Conservation (phyloP, 2,113 vertebrate species). For the Struthidea cinerea region DNA sequence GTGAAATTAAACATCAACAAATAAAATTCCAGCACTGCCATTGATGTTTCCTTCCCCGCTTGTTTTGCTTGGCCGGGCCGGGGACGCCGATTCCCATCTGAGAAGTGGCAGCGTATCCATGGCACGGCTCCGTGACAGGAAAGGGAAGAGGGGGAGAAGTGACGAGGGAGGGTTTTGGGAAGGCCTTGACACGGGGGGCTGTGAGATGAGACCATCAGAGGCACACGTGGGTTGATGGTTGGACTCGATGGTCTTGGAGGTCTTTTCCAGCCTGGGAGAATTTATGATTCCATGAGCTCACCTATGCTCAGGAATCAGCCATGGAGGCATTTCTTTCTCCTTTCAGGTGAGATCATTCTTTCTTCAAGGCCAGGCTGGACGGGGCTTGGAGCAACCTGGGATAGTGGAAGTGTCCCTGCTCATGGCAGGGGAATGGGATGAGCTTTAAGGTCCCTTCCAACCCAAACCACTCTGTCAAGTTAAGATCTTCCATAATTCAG, state of each 20-base stretch:
- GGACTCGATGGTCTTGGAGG: not conserved
- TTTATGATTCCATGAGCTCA: not conserved
- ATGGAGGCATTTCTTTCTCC: not conserved
- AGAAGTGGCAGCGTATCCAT: not conserved
- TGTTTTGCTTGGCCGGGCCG: not conserved
- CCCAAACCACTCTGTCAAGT: not conserved
- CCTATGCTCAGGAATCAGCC: not conserved
- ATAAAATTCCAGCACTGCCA: not conserved
- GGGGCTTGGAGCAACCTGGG: not conserved
- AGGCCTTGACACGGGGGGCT: not conserved
- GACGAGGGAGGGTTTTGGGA: not conserved
- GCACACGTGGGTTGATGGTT: not conserved
- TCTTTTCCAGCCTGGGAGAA: not conserved
- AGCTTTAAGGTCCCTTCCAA: not conserved
- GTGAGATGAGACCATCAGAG: not conserved
- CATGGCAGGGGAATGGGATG: not conserved
- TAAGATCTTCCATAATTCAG: not conserved
- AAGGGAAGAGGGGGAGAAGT: not conserved
- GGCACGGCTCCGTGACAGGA: rapidly evolving
- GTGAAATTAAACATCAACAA: not conserved
- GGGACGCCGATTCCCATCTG: rapidly evolving
- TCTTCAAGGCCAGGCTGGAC: rapidly evolving
- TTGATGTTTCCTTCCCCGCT: not conserved
- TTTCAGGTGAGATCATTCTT: not conserved
- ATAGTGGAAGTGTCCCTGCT: not conserved